Evolutionary conservation across 2,113 vertebrate species (phyloP), one percentile per base, ranked within the genome.

Genomic region (Hyperopisus bebe): DNA sequence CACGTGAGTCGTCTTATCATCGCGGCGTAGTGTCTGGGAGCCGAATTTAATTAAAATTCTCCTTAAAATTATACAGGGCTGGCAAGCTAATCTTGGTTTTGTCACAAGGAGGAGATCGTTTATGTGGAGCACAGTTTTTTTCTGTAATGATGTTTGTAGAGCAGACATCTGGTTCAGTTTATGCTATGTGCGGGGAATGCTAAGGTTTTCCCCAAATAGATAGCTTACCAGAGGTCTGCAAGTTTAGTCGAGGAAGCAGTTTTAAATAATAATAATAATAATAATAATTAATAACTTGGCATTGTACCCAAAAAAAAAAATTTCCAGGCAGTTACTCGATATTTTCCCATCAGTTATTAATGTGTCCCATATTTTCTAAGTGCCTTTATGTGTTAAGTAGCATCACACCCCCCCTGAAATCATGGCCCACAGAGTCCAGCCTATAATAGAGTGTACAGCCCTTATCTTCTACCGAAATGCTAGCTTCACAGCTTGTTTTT

Each of bases 11-110:
- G 44, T 44, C 27, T 90, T 90, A 91, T 91, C 89, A 74, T 70
- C 87, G 35, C 39, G 6, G 88, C 70, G 42, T 89, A 91, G 70
- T 88, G 88, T 87, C 24, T 82, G 21, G 88, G 88, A 86, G 90
- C 90, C 55, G 85, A 62, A 90, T 91, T 91, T 88, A 89, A 90
- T 91, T 89, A 88, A 58, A 80, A 42, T 80, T 80, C 74, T 87
- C 74, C 70, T 87, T 90, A 74, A 89, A 92, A 91, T 88, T 83
- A 46, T 83, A 84, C 55, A 87, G 85, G n/a, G 42, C 90, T 70
- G 85, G 15, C 42, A 55, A 55, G 39, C 77, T 91, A 90, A 90
- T 92, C 90, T 91, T 90, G 3, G 27, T 88, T 42, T 90, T 51
- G 51, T 87, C 82, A 88, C 90, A 66, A n/a, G 83, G 46, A 88